A percentile compares a stretch with the other conserved stretches of the same genome.
Conservation (phyloP, 92 coral and sea anemone genomes). For the Epizoanthus scotinus region DNA sequence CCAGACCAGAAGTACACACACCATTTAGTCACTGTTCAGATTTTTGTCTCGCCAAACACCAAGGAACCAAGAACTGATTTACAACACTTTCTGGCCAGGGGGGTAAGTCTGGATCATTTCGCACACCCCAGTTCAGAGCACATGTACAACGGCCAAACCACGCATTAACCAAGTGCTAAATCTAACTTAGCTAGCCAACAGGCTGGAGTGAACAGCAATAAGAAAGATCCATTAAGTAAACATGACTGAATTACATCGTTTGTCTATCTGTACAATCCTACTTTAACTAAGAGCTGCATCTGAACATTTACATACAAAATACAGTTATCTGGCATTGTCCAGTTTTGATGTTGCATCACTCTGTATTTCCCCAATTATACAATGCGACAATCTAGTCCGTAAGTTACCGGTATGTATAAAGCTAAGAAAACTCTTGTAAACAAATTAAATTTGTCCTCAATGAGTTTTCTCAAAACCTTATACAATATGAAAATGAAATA, state of each 20-base stretch:
- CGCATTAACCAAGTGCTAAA: slow-evolving; percentile 59
- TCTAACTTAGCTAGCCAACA: slow-evolving; percentile 66
- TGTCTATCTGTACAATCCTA: too few species aligned
- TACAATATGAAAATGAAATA: too few species aligned
- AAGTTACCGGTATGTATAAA: not conserved
- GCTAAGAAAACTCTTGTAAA: not conserved
- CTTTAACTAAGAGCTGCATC: not conserved
- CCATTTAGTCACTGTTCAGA: slow-evolving; percentile 43
- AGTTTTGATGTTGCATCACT: not conserved
- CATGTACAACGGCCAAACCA: slow-evolving; percentile 46
- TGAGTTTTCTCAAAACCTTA: too few species aligned
- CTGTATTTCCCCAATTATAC: too few species aligned
- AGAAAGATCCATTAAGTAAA: slow-evolving; percentile 47
- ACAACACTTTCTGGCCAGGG: slow-evolving; percentile 40
- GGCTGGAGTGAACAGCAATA: slow-evolving; percentile 61
- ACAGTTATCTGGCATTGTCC: not conserved
- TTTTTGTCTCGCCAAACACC: slow-evolving; percentile 33
- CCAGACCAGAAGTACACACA: slow-evolving; percentile 31
- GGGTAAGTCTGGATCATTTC: slow-evolving; percentile 29
- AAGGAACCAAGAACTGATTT: slow-evolving; percentile 39
- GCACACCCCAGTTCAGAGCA: slow-evolving; percentile 43
- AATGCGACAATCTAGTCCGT: not conserved
- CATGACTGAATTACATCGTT: not conserved
- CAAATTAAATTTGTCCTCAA: too few species aligned
- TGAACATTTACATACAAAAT: not conserved